Conservation (phyloP, 2,888 invertebrate genomes). For the Zygothrica quintamaculata region DNA sequence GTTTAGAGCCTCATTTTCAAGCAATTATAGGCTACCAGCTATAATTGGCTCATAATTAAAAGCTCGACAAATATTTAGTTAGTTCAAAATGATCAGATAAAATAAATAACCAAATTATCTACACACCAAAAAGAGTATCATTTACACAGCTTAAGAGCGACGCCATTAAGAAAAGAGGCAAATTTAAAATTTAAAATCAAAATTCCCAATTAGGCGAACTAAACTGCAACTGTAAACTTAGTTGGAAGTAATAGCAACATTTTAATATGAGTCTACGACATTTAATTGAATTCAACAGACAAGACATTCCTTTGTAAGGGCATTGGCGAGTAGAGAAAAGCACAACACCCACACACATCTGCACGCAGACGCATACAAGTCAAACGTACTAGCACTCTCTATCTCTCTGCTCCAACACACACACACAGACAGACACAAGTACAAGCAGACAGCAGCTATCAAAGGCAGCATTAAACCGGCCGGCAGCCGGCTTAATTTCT, state of each 20-base stretch:
- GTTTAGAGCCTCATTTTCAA: constrained; percentile 13
- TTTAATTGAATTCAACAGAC: constrained; percentile 53
- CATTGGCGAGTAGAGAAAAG: constrained; percentile 22
- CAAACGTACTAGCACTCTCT: constrained; percentile 20
- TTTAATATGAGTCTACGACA: constrained; percentile 13
- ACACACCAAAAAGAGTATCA: constrained; percentile 16
- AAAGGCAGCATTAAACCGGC: constrained; percentile 23
- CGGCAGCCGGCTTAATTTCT: constrained; percentile 38
- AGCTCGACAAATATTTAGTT: constrained; percentile 47
- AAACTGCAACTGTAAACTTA: constrained; percentile 9
- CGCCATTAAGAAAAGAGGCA: too few relatives aligned
- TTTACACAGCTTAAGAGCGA: not conserved
- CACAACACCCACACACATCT: constrained; percentile 39
- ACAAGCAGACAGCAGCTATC: too few relatives aligned
- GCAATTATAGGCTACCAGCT: constrained; percentile 36
- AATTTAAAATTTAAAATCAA: not conserved
- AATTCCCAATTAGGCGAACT: constrained; percentile 45
- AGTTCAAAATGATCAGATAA: constrained; percentile 2
- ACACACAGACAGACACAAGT: not conserved
- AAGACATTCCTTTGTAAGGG: constrained; percentile 57
- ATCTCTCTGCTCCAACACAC: not conserved
- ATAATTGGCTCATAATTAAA: constrained; percentile 68
- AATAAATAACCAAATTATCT: constrained; percentile 2
- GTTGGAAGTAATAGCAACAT: constrained; percentile 19
- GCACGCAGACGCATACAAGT: constrained; percentile 4